Percentiles rank a stretch among this genome's conserved stretches.
Conservation (phyloP, 2,113 vertebrate genomes). For the Engraulis encrasicolus region DNA sequence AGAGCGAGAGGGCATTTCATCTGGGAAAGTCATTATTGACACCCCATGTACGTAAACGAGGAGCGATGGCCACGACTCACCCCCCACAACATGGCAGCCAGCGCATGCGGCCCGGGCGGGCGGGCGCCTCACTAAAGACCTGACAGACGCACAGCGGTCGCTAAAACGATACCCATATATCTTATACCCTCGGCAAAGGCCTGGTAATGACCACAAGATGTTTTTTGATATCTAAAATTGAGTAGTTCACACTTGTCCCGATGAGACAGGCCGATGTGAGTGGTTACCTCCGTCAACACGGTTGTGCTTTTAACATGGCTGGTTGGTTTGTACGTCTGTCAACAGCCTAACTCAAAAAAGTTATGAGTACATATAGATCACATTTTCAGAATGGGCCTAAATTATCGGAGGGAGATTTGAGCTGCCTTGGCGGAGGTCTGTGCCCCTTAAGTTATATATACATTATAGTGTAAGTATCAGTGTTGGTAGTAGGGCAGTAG, state of each 20-base stretch:
- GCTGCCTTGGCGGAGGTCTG: no score
- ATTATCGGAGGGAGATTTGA: no score
- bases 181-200: not conserved
- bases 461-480: no score
- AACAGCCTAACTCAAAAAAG: no score
- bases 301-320: no score
- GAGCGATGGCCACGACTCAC: slow-evolving; percentile 29
- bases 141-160: not conserved
- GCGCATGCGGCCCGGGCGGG: no score
- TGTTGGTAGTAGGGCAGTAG: no score
- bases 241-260: not conserved
- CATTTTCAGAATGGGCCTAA: no score
- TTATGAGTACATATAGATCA: no score
- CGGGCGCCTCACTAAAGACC: not conserved
- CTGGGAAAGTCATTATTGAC: slow-evolving; percentile 60
- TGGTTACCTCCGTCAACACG: not conserved
- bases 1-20: slow-evolving; percentile 40
- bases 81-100: slow-evolving; percentile 27
- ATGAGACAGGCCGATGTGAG: not conserved
- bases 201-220: not conserved
- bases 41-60: slow-evolving; percentile 50
- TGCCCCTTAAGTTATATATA: no score
- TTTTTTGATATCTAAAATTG: not conserved
- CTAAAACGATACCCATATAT: not conserved
- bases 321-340: no score